A percentile compares a stretch with the other conserved stretches of the same genome.
Evolutionary conservation across 2,113 vertebrate species (phyloP).

Genomic region (Lichenostomus cassidix): DNA sequence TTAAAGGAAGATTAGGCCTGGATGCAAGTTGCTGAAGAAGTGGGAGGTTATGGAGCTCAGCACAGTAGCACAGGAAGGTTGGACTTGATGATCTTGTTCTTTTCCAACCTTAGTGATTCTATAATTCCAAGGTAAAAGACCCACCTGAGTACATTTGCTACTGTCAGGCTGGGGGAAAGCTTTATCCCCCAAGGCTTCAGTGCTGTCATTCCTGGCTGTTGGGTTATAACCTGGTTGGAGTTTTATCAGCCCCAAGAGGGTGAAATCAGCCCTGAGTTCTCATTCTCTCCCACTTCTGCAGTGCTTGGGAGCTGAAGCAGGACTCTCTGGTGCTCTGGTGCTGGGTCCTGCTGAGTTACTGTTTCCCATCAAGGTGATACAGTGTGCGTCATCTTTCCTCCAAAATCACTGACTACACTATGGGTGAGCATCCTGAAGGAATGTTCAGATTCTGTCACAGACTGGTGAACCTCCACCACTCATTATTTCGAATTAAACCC

Average conservation of each 20-base stretch:
- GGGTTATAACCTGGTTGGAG: neutral
- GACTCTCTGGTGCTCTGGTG: accelerated
- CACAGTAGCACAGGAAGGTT: neutral
- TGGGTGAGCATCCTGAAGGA: neutral
- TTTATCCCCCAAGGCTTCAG: neutral
- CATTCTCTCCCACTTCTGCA: neutral
- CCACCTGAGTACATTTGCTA: neutral
- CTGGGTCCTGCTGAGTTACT: neutral
- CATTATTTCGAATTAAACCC: neutral
- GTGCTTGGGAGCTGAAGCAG: neutral
- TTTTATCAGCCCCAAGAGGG: neutral
- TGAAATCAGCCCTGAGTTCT: neutral
- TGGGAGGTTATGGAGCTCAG: neutral
- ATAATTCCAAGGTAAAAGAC: neutral
- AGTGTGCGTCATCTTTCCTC: neutral
- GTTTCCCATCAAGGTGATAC: neutral
- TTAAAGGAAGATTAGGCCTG: neutral
- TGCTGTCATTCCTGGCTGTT: neutral
- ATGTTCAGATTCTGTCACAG: accelerated
- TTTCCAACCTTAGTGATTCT: neutral
- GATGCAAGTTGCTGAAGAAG: neutral
- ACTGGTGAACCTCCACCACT: neutral
- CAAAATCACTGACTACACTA: neutral
- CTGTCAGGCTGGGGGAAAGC: neutral
- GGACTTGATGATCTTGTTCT: neutral